Base-by-base conservation (phyloP, 2,113 vertebrate species). In the Oreotragus oreotragus region DNA sequence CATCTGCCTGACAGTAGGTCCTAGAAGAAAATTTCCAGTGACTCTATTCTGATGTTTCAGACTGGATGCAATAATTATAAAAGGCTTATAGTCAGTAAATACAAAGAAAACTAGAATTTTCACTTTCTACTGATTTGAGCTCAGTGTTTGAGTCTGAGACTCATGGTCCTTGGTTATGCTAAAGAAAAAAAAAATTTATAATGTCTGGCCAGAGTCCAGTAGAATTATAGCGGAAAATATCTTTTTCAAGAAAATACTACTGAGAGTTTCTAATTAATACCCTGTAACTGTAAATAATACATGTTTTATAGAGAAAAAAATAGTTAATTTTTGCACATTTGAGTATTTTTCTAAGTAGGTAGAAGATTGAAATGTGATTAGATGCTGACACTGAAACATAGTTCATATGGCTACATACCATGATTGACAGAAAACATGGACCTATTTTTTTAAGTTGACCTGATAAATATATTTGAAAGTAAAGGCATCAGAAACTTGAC, bases 241-340 rank as follows among this genome's bases (percentile, higher is more conserved):
- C 28, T 6, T 73, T 23, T 51, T 49, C 91, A 47, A 86, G 88
- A 64, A 97, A 98, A 64, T 80, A 81, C 66, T 91, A 6, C 76
- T 92, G 58, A 66, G 57, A 87, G 11, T 84, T 98, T 98, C 90
- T 83, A 97, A 92, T 66, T 55, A 94, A 89, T 90, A 84, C 97
- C 94, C 95, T 97, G 36, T 88, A 84, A 96, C 97, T 97, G 55
- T 84, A 96, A 98, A 92, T 92, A 98, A 95, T 77, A 85, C 53
- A 36, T 73, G 30, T 95, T 94, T 97, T 84, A 90, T 83, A 88
- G 45, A 4, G 13, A 4, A 49, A 89, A 89, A 84, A 85, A 19
- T 12, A 93, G 47, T 92, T 97, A n/a, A 92, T 97, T 97, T 98
- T 73, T 77, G 90, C 47, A 81, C 36, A 81, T 95, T 57, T 15